Evolutionary conservation across 2,113 vertebrate species (phyloP).

Genomic region (Spheniscus mendiculus): DNA sequence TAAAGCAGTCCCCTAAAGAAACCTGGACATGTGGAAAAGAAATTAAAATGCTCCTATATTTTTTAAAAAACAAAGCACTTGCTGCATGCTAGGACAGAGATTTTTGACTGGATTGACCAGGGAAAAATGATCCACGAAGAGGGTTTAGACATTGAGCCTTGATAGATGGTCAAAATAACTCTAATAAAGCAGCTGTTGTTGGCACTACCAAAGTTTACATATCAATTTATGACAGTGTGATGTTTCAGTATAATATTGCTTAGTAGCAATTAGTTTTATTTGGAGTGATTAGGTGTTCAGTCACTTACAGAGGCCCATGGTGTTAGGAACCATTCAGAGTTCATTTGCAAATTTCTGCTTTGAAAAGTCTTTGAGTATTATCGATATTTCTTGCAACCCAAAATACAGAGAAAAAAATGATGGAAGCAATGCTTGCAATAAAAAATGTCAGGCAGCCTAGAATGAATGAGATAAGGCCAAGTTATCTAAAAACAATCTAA

Average conservation of each 20-base stretch:
- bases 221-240: constrained; percentile 35
- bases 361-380: background rate
- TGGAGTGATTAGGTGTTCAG: background rate
- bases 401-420: background rate
- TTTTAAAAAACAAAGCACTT: background rate
- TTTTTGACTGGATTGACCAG: background rate
- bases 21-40: background rate
- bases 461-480: background rate
- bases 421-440: background rate
- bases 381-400: background rate
- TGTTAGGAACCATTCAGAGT: background rate
- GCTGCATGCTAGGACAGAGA: background rate
- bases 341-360: background rate
- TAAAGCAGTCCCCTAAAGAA: background rate
- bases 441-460: background rate
- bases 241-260: constrained; percentile 18
- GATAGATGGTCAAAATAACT: constrained; percentile 13
- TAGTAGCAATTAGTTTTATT: constrained; percentile 23
- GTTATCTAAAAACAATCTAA: background rate
- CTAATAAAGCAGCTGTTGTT: constrained; percentile 57
- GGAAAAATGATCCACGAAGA: constrained; percentile 19
- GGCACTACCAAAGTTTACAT: constrained; percentile 46
- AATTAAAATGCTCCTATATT: background rate
- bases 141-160: background rate
- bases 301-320: background rate